Evolutionary conservation across 2,113 vertebrate genomes (phyloP), one percentile per base, ranked within the genome.

Genomic region (Semnornis frantzii): DNA sequence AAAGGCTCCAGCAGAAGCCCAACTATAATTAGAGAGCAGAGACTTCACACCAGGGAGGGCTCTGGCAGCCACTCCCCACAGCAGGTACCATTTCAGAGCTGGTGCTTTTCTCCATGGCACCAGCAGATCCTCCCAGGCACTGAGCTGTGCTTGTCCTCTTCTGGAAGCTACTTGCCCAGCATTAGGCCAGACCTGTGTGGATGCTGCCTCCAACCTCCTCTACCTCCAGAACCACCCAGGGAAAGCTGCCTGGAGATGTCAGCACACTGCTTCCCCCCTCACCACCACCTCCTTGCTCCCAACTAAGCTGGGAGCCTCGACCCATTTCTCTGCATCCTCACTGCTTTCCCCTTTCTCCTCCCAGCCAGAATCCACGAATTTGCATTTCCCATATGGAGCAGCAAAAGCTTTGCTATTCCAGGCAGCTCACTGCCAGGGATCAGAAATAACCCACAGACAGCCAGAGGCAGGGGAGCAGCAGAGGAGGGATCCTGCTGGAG

Each of bases 161-260:
- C 81, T 58, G 66, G 69, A 4, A 59, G 50, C 68, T 15, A 39
- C 57, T 33, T 37, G 39, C 21, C 54, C 2, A 4, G 24, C 1
- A 4, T 1, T 3, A 11, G 37, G 23, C 5, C 19, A 10, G 15
- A 19, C 8, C 60, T 34, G 0, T 0, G 15, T 0, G 33, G 58
- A 3, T 13, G 48, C 74, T 39, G 74, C 50, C 21, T 65, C n/a
- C 31, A 58, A 17, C 30, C 86, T 18, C 15, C 12, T 1, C 50
- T 2, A 1, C 0, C 0, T 3, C 81, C 90, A 82, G 5, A 33
- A 39, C 7, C 39, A 5, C 2, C 0, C 9, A 3, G 2, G 5
- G 48, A 66, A 37, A 73, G 44, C 7, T 3, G 5, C 64, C 52
- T 0, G 14, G 65, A 25, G 42, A 3, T n/a, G 18, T n/a, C 68